Conservation (phyloP, 1,140 invertebrate species). For the Agrilus planipennis region DNA sequence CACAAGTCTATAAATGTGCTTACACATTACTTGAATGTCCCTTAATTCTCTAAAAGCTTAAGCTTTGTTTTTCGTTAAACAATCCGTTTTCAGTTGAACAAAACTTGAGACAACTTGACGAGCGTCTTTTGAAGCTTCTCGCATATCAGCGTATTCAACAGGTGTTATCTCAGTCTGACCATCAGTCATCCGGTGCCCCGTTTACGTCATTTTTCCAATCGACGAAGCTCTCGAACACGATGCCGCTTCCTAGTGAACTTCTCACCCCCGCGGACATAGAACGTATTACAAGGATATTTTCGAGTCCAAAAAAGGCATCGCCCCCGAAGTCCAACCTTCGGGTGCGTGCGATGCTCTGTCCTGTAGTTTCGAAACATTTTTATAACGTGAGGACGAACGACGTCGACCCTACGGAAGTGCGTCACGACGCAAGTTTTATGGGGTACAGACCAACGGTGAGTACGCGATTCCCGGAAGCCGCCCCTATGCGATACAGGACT, state of each 20-base stretch:
- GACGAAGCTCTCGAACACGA: constrained; percentile 22
- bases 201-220: constrained; percentile 23
- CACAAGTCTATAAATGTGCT: no score
- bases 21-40: no score
- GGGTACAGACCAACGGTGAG: constrained; percentile 32
- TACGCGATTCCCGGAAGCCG: constrained; percentile 38
- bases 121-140: constrained; percentile 53
- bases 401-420: constrained; percentile 25
- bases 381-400: constrained; percentile 30
- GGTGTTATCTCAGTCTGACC: constrained; percentile 35
- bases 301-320: constrained; percentile 19
- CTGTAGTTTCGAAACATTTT: constrained; percentile 32
- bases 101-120: constrained; percentile 54
- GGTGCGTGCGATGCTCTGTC: constrained; percentile 39
- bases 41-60: no score
- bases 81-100: constrained; percentile 36
- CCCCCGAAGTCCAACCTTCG: constrained; percentile 15
- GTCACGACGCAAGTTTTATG: constrained; percentile 32
- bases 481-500: constrained; percentile 61
- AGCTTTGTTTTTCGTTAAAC: no score
- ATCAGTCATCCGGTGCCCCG: constrained; percentile 14
- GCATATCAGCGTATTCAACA: constrained; percentile 65
- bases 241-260: constrained; percentile 42
- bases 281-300: constrained; percentile 37
- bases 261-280: constrained; percentile 44